phyloP scores from a whole-genome alignment of 2,797 vertebrate species.

The Australoheros facetus region DNA sequence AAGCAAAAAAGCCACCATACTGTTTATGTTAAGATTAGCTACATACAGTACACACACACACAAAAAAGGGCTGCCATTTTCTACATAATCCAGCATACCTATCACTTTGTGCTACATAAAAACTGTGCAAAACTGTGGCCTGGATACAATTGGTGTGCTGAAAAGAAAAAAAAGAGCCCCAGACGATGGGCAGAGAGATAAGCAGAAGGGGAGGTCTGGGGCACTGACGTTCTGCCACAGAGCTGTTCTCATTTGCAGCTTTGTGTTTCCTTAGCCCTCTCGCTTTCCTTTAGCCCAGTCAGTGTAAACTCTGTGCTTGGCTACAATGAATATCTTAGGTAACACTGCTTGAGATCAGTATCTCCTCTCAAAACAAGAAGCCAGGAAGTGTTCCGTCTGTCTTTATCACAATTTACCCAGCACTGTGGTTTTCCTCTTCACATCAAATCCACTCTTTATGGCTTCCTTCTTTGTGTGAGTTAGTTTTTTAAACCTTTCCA shows the following conservation, averaged over 20 bases:
- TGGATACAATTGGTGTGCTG: constrained; percentile 55
- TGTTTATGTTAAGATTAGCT: constrained; percentile 11
- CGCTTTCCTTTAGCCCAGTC: constrained; percentile 42
- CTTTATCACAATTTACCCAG: constrained; percentile 70
- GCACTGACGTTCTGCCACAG: constrained; percentile 50
- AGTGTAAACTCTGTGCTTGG: constrained; percentile 46
- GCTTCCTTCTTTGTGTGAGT: constrained; percentile 62
- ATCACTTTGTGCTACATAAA: constrained; percentile 20
- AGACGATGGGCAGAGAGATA: constrained; percentile 73
- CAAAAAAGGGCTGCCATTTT: neutral
- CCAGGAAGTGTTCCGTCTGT: constrained; percentile 77
- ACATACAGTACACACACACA: neutral
- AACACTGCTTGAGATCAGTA: constrained; percentile 67
- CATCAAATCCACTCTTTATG: constrained; percentile 71
- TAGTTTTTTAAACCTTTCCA: constrained; percentile 66
- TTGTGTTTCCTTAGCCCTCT: constrained; percentile 59
- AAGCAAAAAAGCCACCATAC: neutral
- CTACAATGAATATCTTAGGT: constrained; percentile 57
- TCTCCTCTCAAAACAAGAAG: constrained; percentile 69
- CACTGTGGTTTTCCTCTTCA: constrained; percentile 70
- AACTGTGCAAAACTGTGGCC: constrained; percentile 30
- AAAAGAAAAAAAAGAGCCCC: constrained; percentile 32
- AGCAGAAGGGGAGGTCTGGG: constrained; percentile 62
- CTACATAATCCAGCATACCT: constrained; percentile 8
- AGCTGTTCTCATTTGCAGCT: constrained; percentile 59